These are phyloP conservation scores for Acrobasis suavella DNA, from an alignment of 2,888 invertebrate species.

Conservation along the genomic window DNA sequence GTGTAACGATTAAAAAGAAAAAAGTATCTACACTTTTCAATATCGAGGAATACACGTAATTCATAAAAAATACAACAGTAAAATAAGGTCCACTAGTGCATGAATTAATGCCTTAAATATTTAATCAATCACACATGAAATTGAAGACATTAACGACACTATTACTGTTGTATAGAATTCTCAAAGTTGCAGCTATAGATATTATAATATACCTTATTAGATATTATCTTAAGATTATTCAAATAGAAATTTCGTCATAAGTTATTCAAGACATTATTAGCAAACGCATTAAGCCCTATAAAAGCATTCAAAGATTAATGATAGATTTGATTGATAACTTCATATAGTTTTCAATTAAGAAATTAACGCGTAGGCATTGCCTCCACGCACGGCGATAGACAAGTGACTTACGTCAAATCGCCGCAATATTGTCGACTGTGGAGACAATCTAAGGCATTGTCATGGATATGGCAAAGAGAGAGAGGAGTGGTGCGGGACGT, in stretches of 20 bases:
- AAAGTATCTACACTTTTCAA: too few species aligned
- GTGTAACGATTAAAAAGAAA: too few species aligned
- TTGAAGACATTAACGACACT: neutral
- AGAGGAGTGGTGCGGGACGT: too few species aligned
- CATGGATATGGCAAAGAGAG: too few species aligned
- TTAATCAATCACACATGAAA: too few species aligned
- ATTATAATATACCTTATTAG: neutral
- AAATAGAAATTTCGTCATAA: neutral
- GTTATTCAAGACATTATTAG: neutral
- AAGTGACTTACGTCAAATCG: too few species aligned
- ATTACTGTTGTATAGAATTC: neutral
- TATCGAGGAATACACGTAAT: too few species aligned
- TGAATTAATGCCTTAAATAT: neutral
- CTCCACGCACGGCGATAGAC: too few species aligned
- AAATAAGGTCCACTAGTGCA: too few species aligned
- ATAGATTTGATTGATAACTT: slow-evolving; percentile 18
- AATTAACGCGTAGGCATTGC: neutral
- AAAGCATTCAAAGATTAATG: slow-evolving; percentile 21
- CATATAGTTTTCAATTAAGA: slow-evolving; percentile 10
- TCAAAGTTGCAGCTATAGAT: neutral
- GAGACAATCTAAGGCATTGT: too few species aligned
- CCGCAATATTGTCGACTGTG: too few species aligned
- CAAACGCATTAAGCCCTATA: slow-evolving; percentile 7
- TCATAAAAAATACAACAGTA: too few species aligned
- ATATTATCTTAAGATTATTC: neutral